Evolutionary conservation across 2,888 invertebrate genomes (phyloP).

Genomic region (Eupithecia abbreviata): DNA sequence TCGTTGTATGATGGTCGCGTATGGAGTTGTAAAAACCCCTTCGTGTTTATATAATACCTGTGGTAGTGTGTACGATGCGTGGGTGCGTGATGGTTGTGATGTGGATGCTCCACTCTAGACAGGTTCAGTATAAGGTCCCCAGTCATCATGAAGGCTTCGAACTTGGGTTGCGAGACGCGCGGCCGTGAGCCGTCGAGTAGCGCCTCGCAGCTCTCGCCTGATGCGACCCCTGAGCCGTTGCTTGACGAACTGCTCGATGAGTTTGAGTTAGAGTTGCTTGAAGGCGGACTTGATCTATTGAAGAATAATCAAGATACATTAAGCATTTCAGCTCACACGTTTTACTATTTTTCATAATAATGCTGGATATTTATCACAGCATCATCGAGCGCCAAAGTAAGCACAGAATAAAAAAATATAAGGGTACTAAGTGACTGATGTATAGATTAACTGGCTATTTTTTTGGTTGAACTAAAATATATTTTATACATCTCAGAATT

Average conservation of each 20-base stretch:
- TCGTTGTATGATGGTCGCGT: neutral
- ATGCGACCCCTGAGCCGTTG: slow-evolving; percentile 81
- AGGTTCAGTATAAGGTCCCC: slow-evolving; percentile 97
- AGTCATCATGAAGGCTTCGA: slow-evolving; percentile 98
- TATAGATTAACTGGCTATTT: neutral
- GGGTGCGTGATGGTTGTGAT: slow-evolving; percentile 81
- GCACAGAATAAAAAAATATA: too few species aligned
- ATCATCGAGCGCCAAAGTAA: neutral
- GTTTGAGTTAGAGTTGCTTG: slow-evolving; percentile 74
- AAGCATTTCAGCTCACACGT: neutral
- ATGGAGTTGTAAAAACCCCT: too few species aligned
- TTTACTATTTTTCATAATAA: neutral
- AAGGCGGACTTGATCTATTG: slow-evolving; percentile 70
- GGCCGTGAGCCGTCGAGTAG: slow-evolving; percentile 70
- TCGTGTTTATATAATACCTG: slow-evolving; percentile 49
- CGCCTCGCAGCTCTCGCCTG: slow-evolving; percentile 80
- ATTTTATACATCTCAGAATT: neutral
- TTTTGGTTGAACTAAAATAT: too few species aligned
- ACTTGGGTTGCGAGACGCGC: slow-evolving; percentile 83
- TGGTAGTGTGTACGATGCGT: slow-evolving; percentile 78
- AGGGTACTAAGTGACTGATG: neutral
- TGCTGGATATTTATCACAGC: neutral
- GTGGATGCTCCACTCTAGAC: slow-evolving; percentile 90
- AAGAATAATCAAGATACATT: slow-evolving; percentile 2
- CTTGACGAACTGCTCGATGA: slow-evolving; percentile 75